Conservation (phyloP, 1,140 invertebrate species). For the Propsilocerus akamusi region DNA sequence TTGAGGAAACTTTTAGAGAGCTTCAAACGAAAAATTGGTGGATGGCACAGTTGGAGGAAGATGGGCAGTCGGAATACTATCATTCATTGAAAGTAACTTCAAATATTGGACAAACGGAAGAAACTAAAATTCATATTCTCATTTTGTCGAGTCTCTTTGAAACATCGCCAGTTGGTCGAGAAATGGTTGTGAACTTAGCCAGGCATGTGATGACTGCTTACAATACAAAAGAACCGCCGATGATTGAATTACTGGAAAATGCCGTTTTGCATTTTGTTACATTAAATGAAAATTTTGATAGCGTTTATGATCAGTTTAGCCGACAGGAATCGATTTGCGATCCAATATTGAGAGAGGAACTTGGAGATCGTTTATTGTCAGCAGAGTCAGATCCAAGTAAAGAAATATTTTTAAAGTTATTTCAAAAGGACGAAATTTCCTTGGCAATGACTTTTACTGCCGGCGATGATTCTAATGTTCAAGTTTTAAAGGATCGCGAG, state of each 20-base stretch:
- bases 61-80: conserved; percentile 7
- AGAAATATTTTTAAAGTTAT: conserved; percentile 16
- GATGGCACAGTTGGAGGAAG: conserved; percentile 36
- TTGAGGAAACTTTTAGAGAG: conserved; percentile 38
- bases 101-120: conserved; percentile 43
- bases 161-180: conserved; percentile 65
- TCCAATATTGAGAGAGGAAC: conserved; percentile 16
- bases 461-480: conserved; percentile 11
- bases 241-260: conserved; percentile 42
- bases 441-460: conserved; percentile 18
- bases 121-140: conserved; percentile 61
- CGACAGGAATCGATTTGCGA: conserved; percentile 19
- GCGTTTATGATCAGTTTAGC: conserved; percentile 15
- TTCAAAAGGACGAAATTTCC: conserved; percentile 18
- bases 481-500: conserved; percentile 24
- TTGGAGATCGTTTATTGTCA: conserved; percentile 17
- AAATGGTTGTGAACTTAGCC: conserved; percentile 62
- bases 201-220: conserved; percentile 60
- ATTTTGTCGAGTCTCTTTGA: conserved; percentile 69
- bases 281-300: conserved; percentile 13
- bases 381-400: conserved; percentile 12
- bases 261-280: conserved; percentile 68
- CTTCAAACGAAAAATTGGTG: conserved; percentile 42
- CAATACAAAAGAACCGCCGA: conserved; percentile 38
- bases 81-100: conserved; percentile 20